Evolutionary conservation across 2,888 invertebrate genomes (phyloP).

Genomic region (Watsonalla binaria): DNA sequence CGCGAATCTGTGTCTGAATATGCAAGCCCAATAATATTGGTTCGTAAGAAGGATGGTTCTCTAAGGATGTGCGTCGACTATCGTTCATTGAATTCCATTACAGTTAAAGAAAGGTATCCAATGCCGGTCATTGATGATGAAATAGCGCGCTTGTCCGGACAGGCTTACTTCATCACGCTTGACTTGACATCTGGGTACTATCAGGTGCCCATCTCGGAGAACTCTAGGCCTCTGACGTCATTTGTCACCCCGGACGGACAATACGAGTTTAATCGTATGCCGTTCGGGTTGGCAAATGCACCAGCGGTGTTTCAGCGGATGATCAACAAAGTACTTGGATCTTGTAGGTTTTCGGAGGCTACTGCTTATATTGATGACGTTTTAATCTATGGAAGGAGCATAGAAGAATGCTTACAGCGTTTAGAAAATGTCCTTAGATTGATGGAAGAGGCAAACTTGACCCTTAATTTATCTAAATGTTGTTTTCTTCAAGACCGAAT

Average conservation of each 20-base stretch:
- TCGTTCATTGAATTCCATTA: constrained; percentile 15
- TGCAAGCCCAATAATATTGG: too few relatives aligned
- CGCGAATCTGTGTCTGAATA: too few relatives aligned
- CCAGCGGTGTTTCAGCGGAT: constrained; percentile 36
- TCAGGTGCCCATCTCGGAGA: constrained; percentile 17
- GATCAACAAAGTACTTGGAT: constrained; percentile 9
- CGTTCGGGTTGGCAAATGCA: constrained; percentile 43
- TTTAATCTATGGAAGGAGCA: constrained; percentile 12
- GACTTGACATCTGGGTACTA: constrained; percentile 18
- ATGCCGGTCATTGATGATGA: constrained; percentile 11
- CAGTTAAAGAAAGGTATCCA: constrained; percentile 16
- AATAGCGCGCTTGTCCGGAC: constrained; percentile 12
- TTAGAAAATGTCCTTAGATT: constrained; percentile 21
- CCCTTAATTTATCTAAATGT: constrained; percentile 26
- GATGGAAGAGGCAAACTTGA: constrained; percentile 24
- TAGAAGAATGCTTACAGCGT: constrained; percentile 15
- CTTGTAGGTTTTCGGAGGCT: constrained; percentile 8
- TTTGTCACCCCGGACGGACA: constrained; percentile 17
- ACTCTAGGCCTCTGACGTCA: constrained; percentile 11
- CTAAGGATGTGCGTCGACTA: too few relatives aligned
- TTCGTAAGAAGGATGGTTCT: too few relatives aligned
- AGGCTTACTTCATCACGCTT: constrained; percentile 11
- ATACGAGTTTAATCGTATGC: constrained; percentile 19
- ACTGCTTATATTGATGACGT: constrained; percentile 24
- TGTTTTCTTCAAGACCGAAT: constrained; percentile 9